These are phyloP conservation scores for Tuta absoluta DNA, from an alignment of 2,888 invertebrate species.

Conservation along the genomic window DNA sequence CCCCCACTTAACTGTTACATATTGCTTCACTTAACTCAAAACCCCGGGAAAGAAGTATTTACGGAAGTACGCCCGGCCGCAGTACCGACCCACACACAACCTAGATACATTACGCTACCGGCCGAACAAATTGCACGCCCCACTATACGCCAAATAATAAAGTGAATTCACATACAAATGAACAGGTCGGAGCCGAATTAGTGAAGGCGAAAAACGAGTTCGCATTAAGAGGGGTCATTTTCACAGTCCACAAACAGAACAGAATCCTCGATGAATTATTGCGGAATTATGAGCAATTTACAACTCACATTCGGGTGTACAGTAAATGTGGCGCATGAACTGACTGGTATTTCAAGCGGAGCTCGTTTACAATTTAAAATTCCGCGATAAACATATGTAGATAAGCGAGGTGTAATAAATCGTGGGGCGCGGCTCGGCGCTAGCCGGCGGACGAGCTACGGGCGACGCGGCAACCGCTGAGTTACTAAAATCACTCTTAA, in stretches of 20 bases:
- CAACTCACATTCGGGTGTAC: constrained; percentile 18
- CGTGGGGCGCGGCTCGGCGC: constrained; percentile 47
- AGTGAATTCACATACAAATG: constrained; percentile 46
- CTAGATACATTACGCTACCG: constrained; percentile 50
- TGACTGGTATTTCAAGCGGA: constrained; percentile 58
- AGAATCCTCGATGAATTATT: constrained; percentile 18
- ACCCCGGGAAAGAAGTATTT: constrained; percentile 58
- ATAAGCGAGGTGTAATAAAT: constrained; percentile 70
- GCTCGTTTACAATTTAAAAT: constrained; percentile 77
- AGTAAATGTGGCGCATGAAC: constrained; percentile 46
- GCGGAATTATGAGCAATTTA: constrained; percentile 23
- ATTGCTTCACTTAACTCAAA: constrained; percentile 71
- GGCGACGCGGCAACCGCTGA: constrained; percentile 39
- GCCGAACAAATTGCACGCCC: constrained; percentile 47
- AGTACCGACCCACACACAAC: constrained; percentile 37
- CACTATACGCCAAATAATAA: constrained; percentile 46
- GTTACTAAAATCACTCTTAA: constrained; percentile 68
- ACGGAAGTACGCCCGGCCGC: constrained; percentile 51
- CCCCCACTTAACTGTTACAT: constrained; percentile 68
- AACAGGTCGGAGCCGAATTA: constrained; percentile 42
- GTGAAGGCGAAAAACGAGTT: constrained; percentile 43
- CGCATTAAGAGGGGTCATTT: constrained; percentile 27
- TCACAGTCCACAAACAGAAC: constrained; percentile 20
- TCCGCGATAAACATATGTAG: constrained; percentile 74
- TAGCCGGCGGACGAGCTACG: background rate